A percentile compares a stretch with the other conserved stretches of the same genome.
phyloP scores from a whole-genome alignment of 64 coral and sea anemone genomes.

The Acropora tenuis region DNA sequence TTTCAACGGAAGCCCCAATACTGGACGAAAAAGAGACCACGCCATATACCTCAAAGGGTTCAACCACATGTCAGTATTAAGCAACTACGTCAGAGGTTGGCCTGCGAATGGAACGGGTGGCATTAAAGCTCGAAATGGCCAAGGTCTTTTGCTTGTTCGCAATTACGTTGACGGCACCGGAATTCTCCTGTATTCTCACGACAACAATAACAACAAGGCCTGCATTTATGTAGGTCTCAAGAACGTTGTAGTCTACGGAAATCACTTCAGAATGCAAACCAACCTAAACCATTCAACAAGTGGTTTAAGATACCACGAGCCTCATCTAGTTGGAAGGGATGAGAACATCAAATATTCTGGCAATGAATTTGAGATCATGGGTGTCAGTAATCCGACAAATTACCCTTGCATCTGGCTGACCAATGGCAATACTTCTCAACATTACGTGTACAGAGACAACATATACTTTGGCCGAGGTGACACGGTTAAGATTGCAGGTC shows the following conservation, averaged over 20 bases:
- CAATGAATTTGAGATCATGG: slow-evolving; percentile 50
- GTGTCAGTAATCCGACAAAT: neutral
- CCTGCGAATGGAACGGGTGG: neutral
- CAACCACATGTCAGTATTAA: neutral
- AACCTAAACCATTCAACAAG: neutral
- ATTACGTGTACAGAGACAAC: slow-evolving; percentile 48
- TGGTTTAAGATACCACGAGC: slow-evolving; percentile 21
- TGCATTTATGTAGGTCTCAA: slow-evolving; percentile 5
- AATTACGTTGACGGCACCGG: slow-evolving; percentile 58
- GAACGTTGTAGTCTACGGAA: slow-evolving; percentile 47
- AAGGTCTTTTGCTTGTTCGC: slow-evolving; percentile 6
- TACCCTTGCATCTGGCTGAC: slow-evolving; percentile 32
- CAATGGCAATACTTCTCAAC: slow-evolving; percentile 8
- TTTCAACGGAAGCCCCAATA: slow-evolving; percentile 59
- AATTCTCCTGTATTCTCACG: slow-evolving; percentile 34
- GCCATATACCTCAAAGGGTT: slow-evolving; percentile 61
- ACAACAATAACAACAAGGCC: neutral
- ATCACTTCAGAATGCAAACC: slow-evolving; percentile 27
- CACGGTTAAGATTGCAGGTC: neutral
- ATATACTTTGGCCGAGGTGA: neutral
- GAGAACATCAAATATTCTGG: slow-evolving; percentile 33
- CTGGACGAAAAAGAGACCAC: slow-evolving; percentile 1
- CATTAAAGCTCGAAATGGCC: slow-evolving; percentile 42
- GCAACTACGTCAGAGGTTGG: slow-evolving; percentile 56
- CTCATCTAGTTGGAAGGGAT: neutral